Evolutionary conservation across 2,797 vertebrate genomes (phyloP).

Genomic region (Hafferia zeledoni): DNA sequence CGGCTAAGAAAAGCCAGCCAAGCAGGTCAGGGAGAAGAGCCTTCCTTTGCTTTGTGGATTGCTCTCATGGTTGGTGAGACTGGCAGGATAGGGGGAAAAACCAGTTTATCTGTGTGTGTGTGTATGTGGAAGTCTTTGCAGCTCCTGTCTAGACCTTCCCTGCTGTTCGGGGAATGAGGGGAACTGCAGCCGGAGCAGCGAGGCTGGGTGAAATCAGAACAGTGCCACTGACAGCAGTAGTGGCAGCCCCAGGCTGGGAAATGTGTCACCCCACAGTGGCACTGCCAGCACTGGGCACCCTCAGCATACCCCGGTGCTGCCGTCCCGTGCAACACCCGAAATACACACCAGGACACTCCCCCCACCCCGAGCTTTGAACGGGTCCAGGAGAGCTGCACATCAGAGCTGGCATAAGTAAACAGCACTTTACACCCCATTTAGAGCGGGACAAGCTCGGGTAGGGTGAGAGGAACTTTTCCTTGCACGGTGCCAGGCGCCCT

Average conservation of each 20-base stretch:
- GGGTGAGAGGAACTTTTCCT: neutral
- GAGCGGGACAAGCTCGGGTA: neutral
- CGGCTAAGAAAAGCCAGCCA: slow-evolving; percentile 31
- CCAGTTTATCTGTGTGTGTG: neutral
- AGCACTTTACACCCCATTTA: neutral
- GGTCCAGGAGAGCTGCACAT: neutral
- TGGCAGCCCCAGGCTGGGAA: neutral
- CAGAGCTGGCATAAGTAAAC: neutral
- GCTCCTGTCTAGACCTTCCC: slow-evolving; percentile 72
- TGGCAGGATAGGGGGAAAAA: neutral
- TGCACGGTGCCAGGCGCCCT: neutral
- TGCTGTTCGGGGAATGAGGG: slow-evolving; percentile 68
- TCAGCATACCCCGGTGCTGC: neutral
- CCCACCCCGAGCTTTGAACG: neutral
- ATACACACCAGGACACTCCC: neutral
- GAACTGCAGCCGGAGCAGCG: slow-evolving; percentile 31
- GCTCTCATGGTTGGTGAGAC: slow-evolving; percentile 38
- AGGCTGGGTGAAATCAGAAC: slow-evolving; percentile 63
- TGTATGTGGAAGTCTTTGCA: slow-evolving; percentile 48
- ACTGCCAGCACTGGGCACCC: neutral
- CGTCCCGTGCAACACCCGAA: neutral
- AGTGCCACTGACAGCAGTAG: slow-evolving; percentile 47
- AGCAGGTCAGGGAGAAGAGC: slow-evolving; percentile 33
- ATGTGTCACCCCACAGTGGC: neutral
- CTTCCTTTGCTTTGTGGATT: slow-evolving; percentile 2